Evolutionary conservation across 2,888 invertebrate species (phyloP).

Genomic region (Dicycla oo): DNA sequence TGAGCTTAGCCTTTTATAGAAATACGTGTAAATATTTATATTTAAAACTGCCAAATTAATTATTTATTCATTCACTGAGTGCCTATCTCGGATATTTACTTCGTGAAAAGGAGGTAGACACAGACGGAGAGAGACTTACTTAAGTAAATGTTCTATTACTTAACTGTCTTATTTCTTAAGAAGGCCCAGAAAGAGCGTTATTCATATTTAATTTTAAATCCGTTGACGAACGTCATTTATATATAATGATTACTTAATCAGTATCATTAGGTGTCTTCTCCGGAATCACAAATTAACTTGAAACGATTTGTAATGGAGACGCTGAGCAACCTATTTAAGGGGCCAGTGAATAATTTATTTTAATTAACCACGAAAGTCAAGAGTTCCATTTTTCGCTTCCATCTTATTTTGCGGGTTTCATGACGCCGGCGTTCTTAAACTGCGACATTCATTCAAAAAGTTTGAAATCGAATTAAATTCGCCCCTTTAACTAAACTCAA

Average conservation of each 20-base stretch:
- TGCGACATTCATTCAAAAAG: constrained; percentile 88
- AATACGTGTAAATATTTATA: constrained; percentile 28
- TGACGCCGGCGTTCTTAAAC: constrained; percentile 81
- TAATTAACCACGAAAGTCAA: constrained; percentile 84
- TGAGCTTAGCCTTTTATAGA: constrained; percentile 47
- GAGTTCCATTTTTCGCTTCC: constrained; percentile 83
- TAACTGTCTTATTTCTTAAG: not conserved
- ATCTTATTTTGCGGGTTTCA: constrained; percentile 83
- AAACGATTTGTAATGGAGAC: constrained; percentile 82
- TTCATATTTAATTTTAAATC: constrained; percentile 41
- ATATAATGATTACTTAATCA: constrained; percentile 71
- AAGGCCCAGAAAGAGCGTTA: not conserved
- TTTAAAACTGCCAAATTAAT: constrained; percentile 15
- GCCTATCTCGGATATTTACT: not conserved
- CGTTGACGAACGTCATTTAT: constrained; percentile 48
- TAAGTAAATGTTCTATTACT: too few species aligned
- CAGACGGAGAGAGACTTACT: too few species aligned
- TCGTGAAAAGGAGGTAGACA: too few species aligned
- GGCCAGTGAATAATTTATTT: constrained; percentile 86
- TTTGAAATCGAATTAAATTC: constrained; percentile 90
- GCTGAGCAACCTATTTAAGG: constrained; percentile 81
- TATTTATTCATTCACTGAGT: not conserved
- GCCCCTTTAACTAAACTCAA: constrained; percentile 90
- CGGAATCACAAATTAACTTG: constrained; percentile 76
- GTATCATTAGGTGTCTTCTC: constrained; percentile 71